A percentile compares a stretch with the other conserved stretches of the same genome.
Evolutionary conservation across 2,797 vertebrate species (phyloP).

Genomic region (Xiphorhynchus erythropygius): DNA sequence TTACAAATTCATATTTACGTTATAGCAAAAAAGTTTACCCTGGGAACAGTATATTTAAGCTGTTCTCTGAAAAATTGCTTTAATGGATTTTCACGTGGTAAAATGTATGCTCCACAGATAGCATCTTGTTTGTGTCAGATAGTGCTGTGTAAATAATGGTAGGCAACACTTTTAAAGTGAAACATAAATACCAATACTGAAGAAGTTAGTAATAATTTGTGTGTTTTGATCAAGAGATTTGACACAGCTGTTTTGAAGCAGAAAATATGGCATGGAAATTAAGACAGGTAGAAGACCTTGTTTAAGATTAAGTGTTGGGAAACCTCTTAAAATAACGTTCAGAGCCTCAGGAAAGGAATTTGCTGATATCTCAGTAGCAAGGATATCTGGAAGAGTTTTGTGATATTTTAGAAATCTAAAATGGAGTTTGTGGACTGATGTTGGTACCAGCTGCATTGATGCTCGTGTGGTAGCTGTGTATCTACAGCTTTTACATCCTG

Average conservation of each 20-base stretch:
- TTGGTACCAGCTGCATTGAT: not conserved
- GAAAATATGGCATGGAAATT: not conserved
- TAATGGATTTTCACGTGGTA: constrained; percentile 40
- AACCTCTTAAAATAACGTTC: not conserved
- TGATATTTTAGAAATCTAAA: not conserved
- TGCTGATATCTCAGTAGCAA: not conserved
- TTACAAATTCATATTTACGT: constrained; percentile 50
- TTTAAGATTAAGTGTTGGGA: not conserved
- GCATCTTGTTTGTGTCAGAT: constrained; percentile 25
- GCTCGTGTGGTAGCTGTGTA: not conserved
- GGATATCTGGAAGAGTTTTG: not conserved
- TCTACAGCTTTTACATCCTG: not conserved
- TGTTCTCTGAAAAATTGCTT: constrained; percentile 27
- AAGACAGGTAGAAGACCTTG: not conserved
- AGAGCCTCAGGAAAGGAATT: not conserved
- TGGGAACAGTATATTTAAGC: constrained; percentile 31
- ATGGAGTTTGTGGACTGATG: not conserved
- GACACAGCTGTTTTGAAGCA: not conserved
- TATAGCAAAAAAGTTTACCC: constrained; percentile 18
- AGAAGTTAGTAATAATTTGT: not conserved
- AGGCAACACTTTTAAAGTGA: constrained; percentile 2
- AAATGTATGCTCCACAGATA: constrained; percentile 18
- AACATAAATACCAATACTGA: not conserved
- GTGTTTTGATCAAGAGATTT: not conserved
- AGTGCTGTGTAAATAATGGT: constrained; percentile 15